Evolutionary conservation across 2,888 invertebrate species (phyloP), one percentile per base, ranked within the genome.

Genomic region (Acronicta alni): DNA sequence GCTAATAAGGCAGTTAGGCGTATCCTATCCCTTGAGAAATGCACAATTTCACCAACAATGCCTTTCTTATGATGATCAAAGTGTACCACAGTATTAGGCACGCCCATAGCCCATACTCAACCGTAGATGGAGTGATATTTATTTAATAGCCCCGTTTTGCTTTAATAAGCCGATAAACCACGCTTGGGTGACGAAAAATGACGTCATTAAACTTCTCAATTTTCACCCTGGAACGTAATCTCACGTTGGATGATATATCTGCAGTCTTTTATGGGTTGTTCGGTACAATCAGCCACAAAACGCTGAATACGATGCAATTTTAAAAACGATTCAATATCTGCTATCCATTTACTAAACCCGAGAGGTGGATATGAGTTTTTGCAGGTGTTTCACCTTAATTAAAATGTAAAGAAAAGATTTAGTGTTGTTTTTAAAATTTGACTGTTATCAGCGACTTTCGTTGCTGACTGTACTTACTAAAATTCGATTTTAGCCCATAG

Each of bases 101-200:
- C 55, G 43, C 63, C 47, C 55, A 51, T 61, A 68, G 43, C 63
- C 47, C 55, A 51, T 61, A 68, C 57, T 45, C 8, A 16, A 30
- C 41, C 57, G 55, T 67, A 76, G 81, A 82, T 80, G 75, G 67
- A 57, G 69, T 64, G 83, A 85, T 88, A 86, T 88, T 88, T 86
- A 87, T 84, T 84, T 86, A 84, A 88, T 83, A 81, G 81, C 75
- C 49, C 72, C 82, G 70, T 80, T 78, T 80, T 73, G 76, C 81
- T 82, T 87, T 89, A 88, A 89, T 85, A 87, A 88, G 84, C 79
- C 85, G 89, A 90, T 89, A 89, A 89, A 88, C 78, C 85, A 82
- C 75, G 70, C 72, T 73, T 56, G 62, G 67, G 83, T 85, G 87
- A 85, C 87, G 88, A 89, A 87, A 88, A 89, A 89, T 89, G 84